phyloP scores from a whole-genome alignment of 2,888 invertebrate species.

The Sycophila texana region DNA sequence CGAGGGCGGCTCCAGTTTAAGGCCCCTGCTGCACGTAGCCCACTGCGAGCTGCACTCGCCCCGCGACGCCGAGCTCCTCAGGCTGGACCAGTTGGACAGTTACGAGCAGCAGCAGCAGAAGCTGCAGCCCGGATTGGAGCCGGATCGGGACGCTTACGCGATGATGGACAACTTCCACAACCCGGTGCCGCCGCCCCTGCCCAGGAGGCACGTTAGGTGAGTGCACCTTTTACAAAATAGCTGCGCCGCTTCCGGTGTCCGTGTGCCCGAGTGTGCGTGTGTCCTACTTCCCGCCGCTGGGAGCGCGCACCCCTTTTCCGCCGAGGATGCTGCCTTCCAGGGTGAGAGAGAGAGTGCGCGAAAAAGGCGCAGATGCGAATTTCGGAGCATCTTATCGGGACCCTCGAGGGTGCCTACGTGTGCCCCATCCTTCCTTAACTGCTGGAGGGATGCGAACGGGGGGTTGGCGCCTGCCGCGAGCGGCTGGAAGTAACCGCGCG shows the following conservation, averaged over 20 bases:
- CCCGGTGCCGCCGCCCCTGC: conserved; percentile 73
- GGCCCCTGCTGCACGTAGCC: conserved; percentile 72
- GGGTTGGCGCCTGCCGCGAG: not conserved
- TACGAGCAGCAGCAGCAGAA: conserved; percentile 65
- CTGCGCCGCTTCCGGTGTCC: not conserved
- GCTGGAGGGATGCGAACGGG: not conserved
- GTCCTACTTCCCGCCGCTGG: not conserved
- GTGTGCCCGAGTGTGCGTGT: not conserved
- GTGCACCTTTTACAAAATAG: conserved; percentile 44
- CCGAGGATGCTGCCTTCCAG: too few relatives aligned
- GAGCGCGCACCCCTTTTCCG: too few relatives aligned
- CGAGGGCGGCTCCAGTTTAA: conserved; percentile 71
- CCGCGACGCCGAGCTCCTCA: conserved; percentile 71
- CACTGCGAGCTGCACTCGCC: conserved; percentile 74
- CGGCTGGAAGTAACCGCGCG: not conserved
- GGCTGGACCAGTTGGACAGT: conserved; percentile 72
- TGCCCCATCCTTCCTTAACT: too few relatives aligned
- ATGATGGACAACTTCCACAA: conserved; percentile 75
- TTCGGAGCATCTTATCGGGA: too few relatives aligned
- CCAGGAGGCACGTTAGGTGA: conserved; percentile 74
- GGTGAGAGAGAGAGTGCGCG: too few relatives aligned
- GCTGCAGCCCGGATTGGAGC: conserved; percentile 57
- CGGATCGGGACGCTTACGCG: conserved; percentile 69
- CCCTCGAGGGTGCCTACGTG: too few relatives aligned
- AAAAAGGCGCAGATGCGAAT: too few relatives aligned